Percentiles rank a stretch among this genome's conserved stretches.
Conservation (phyloP, 2,797 vertebrate genomes). For the Allenopithecus nigroviridis region DNA sequence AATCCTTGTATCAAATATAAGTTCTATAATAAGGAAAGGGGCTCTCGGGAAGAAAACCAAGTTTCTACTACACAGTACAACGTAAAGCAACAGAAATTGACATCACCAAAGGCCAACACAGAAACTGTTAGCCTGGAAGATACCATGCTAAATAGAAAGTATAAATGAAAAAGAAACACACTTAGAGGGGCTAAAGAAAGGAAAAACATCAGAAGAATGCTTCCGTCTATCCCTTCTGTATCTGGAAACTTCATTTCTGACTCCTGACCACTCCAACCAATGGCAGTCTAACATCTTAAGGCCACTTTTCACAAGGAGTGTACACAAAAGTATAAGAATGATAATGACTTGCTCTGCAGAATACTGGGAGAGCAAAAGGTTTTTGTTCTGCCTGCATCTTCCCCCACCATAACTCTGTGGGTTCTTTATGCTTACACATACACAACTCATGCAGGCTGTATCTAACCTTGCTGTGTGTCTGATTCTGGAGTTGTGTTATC, state of each 20-base stretch:
- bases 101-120: neutral
- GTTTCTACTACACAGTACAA: neutral
- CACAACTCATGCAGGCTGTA: no score
- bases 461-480: neutral
- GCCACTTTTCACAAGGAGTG: neutral
- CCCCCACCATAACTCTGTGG: neutral
- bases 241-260: neutral
- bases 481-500: neutral
- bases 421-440: neutral
- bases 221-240: neutral
- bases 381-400: neutral
- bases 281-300: neutral
- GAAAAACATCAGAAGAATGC: neutral
- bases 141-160: neutral
- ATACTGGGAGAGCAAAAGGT: neutral
- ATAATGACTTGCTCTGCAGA: neutral
- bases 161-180: neutral
- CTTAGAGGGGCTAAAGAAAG: neutral
- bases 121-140: neutral
- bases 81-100: neutral
- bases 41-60: neutral
- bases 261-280: neutral
- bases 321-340: neutral
- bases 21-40: neutral
- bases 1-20: neutral